A percentile compares a stretch with the other conserved stretches of the same genome.
Evolutionary conservation across 2,797 vertebrate species (phyloP).

Genomic region (Halcyon badia): DNA sequence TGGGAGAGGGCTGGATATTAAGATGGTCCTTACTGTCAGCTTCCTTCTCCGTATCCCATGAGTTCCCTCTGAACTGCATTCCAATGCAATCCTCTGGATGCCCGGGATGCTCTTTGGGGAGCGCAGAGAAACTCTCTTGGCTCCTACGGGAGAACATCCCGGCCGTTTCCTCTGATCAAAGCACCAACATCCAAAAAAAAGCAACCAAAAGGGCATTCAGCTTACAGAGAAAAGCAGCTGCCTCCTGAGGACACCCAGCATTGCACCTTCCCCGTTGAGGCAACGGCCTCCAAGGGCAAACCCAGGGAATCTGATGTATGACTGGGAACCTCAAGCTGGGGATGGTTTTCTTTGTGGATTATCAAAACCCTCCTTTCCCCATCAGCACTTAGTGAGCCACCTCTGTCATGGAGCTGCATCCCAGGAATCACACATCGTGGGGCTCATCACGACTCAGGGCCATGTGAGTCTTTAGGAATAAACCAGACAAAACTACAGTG

Average conservation of each 20-base stretch:
- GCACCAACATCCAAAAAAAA: neutral
- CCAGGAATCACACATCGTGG: rapidly evolving
- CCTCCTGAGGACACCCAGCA: neutral
- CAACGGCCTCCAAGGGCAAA: neutral
- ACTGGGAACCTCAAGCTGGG: neutral
- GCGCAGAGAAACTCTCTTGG: neutral
- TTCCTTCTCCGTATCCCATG: neutral
- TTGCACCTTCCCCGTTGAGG: neutral
- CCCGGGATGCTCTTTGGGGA: neutral
- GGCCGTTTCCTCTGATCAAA: neutral
- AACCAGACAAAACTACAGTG: neutral
- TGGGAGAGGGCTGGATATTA: neutral
- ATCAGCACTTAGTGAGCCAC: neutral
- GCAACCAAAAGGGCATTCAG: rapidly evolving
- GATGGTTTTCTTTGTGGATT: neutral
- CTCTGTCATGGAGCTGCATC: neutral
- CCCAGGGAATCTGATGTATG: neutral
- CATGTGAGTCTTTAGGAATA: neutral
- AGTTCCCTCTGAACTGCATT: neutral
- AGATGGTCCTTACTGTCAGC: neutral
- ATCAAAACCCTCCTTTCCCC: neutral
- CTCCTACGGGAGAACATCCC: neutral
- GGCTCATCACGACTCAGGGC: neutral
- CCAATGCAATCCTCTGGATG: neutral
- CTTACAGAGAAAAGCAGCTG: neutral